These are phyloP conservation scores for Drosophila niveifrons DNA, from an alignment of 2,888 invertebrate species.

Conservation along the genomic window DNA sequence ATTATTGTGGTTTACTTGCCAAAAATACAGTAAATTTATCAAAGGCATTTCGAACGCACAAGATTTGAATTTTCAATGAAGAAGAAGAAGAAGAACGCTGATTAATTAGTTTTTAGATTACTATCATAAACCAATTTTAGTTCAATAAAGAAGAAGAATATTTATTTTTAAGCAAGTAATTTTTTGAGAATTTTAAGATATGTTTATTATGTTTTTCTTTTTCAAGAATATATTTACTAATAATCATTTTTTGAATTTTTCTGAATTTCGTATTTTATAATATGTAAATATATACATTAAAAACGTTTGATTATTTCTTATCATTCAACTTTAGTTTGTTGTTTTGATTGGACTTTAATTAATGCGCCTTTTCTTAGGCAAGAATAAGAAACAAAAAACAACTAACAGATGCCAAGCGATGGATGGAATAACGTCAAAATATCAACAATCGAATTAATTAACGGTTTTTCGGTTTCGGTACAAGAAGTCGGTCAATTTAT, in stretches of 20 bases:
- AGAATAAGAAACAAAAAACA: not conserved
- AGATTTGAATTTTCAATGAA: not conserved
- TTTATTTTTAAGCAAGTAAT: too few species aligned
- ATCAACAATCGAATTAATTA: conserved; percentile 71
- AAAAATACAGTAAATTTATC: not conserved
- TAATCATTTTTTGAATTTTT: not conserved
- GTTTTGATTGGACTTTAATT: not conserved
- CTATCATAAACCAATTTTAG: too few species aligned
- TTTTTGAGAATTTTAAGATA: too few species aligned
- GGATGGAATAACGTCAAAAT: conserved; percentile 23
- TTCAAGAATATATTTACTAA: not conserved
- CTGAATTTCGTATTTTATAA: not conserved
- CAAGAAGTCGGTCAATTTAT: conserved; percentile 76
- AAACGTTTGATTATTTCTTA: not conserved
- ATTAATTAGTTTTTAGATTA: too few species aligned
- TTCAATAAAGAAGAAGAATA: too few species aligned
- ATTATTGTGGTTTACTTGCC: not conserved
- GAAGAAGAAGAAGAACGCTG: too few species aligned
- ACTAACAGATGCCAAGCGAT: not conserved
- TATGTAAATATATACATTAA: too few species aligned
- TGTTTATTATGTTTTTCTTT: too few species aligned
- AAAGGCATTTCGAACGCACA: not conserved
- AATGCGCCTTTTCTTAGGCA: not conserved
- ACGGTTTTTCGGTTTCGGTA: conserved; percentile 67
- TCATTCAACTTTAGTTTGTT: not conserved